Evolutionary conservation across 2,113 vertebrate genomes (phyloP), one percentile per base, ranked within the genome.

Genomic region (Antigone vipio): DNA sequence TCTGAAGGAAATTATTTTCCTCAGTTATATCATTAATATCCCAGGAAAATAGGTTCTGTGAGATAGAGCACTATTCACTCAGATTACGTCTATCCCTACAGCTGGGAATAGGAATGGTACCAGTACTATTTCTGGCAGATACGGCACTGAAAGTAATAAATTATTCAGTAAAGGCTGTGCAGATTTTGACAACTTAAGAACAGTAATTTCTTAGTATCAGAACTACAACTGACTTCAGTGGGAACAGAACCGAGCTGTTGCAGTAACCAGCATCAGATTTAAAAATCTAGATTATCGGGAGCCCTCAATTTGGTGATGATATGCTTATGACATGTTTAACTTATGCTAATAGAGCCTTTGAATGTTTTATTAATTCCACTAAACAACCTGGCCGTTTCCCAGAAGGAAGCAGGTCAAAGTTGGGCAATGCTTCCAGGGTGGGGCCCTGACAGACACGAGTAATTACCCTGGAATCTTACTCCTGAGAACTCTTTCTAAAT

Each of bases 331-430:
- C n/a, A 85, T n/a, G 12, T 56, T 87, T 87, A 81, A 88, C 58
- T 59, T 81, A 92, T 82, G 73, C 29, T 89, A 92, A 82, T 79
- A 64, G 22, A 94, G 34, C 12, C 69, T 93, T 91, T 69, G 69
- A 89, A 75, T 69, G 23, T 74, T 88, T 89, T 85, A 88, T 93
- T 83, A 96, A 72, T 67, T 92, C 62, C 52, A 78, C 88, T 55
- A 52, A 94, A 77, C 56, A 91, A 75, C 24, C 22, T 87, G 64
- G 83, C 91, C 68, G 30, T 68, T 89, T 85, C 77, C 69, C 86
- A 96, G 69, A 8, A 4, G 92, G 88, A 94, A 91, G 58, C 69
- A 82, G 76, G 91, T 85, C 89, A 85, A 86, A 92, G 45, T 85
- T 68, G 72, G 35, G 69, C 73, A 93, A 85, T 17, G 53, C 53